Conservation (phyloP, 2,797 vertebrate species). For the Periparus ater region DNA sequence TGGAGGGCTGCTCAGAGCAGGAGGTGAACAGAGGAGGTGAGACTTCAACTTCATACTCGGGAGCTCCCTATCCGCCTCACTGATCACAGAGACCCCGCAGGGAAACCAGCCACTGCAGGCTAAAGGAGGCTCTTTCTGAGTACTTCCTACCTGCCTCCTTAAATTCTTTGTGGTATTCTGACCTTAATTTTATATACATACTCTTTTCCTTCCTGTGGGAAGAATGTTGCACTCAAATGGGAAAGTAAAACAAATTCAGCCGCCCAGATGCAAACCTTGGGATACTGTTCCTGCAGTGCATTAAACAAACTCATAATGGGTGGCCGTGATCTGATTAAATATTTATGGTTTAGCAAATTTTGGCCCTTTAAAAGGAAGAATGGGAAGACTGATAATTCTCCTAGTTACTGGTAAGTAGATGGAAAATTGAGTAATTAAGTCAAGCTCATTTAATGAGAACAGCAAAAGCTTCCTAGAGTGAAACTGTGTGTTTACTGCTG, state of each 20-base stretch:
- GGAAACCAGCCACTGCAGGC: neutral
- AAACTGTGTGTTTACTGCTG: neutral
- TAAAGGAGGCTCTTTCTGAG: neutral
- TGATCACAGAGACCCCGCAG: neutral
- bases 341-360: neutral
- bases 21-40: neutral
- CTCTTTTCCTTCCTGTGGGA: neutral
- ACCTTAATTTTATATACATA: neutral
- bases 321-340: neutral
- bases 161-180: neutral
- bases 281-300: neutral
- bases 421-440: neutral
- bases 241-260: conserved; percentile 33
- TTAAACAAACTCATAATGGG: conserved; percentile 24
- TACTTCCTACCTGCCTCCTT: neutral
- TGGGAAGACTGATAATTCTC: neutral
- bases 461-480: neutral
- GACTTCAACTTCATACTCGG: neutral
- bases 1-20: neutral
- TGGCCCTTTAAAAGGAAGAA: neutral
- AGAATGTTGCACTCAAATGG: neutral
- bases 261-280: neutral
- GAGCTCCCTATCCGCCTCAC: neutral
- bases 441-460: neutral
- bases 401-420: neutral